Percentiles rank a stretch among this genome's conserved stretches.
Conservation (phyloP, 1,140 invertebrate species). For the Danaus plexippus region DNA sequence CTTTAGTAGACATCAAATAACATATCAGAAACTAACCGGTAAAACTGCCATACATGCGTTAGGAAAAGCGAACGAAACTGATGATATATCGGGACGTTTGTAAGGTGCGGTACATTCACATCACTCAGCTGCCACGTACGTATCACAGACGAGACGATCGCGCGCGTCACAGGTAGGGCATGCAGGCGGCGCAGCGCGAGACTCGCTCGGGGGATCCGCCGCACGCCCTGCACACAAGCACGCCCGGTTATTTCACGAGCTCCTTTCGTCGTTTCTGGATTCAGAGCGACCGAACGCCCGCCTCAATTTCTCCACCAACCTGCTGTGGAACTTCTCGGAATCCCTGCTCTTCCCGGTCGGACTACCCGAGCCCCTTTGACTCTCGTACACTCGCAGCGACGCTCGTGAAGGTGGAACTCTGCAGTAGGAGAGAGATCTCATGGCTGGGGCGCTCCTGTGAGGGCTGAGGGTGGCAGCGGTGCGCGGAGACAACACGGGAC, state of each 20-base stretch:
- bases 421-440: conserved; percentile 74
- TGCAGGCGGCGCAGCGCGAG: conserved; percentile 59
- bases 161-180: conserved; percentile 62
- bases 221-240: conserved; percentile 63
- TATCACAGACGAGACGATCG: conserved; percentile 60
- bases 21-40: conserved; percentile 3
- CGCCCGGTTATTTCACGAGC: conserved; percentile 60
- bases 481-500: conserved; percentile 80
- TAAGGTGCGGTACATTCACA: conserved; percentile 18
- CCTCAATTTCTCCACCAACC: conserved; percentile 87
- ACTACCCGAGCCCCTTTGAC: conserved; percentile 71
- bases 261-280: conserved; percentile 58
- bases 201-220: conserved; percentile 50
- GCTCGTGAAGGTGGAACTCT: conserved; percentile 73
- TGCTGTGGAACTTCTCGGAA: conserved; percentile 87
- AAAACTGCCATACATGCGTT: conserved; percentile 40
- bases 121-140: conserved; percentile 33
- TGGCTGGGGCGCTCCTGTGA: conserved; percentile 77
- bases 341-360: conserved; percentile 76
- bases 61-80: conserved; percentile 36
- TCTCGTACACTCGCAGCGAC: conserved; percentile 73
- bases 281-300: conserved; percentile 79
- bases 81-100: conserved; percentile 36
- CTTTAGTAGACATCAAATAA: conserved; percentile 8
- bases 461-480: conserved; percentile 73